Base-by-base conservation (phyloP, 2,797 vertebrate species). In the Nannoperca australis region DNA sequence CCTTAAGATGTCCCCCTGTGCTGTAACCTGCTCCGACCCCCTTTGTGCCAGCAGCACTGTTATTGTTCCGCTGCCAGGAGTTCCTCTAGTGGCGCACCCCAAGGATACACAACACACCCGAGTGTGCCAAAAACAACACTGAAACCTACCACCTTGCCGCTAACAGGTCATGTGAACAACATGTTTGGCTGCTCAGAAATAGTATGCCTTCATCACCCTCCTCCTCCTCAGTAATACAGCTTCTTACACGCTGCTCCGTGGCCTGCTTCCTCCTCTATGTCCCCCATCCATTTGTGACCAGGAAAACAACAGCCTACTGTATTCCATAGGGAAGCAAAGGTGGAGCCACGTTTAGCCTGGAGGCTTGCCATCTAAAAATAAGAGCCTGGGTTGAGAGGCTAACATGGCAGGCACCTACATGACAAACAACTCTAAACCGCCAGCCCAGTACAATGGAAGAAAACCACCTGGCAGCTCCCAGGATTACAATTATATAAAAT, bases 281-380 rank as follows among this genome's bases (percentile, higher is more conserved):
- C 85, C 79, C 58, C 13, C n/a, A 42, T 84, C 76, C 70, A 32
- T 85, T 86, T 75, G 69, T 79, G 64, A 83, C 68, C 67, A 78
- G 87, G 89, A 87, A 88, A 92, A 92, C 79, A 91, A 92, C 89
- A 90, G 82, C 12, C 72, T 68, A 42, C 78, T 68, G 80, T 76
- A 69, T 38, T 85, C 84, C 72, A 72, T 0, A 15, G 75, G 83
- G 85, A 84, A 14, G 68, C 67, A 70, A 60, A 73, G 79, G 77
- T 70, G 76, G 74, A 73, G 82, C 45, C 40, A n/a, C 14, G 38
- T 72, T 82, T 27, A 69, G 71, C 67, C 50, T 59, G 49, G 67
- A 81, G 80, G 55, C 40, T 56, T 70, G 69, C 18, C 44, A 9
- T 73, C 85, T 87, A 85, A 88, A 87, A 86, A 92, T 88, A 89